phyloP scores from a whole-genome alignment of 1,140 invertebrate species.

The Portunus trituberculatus region DNA sequence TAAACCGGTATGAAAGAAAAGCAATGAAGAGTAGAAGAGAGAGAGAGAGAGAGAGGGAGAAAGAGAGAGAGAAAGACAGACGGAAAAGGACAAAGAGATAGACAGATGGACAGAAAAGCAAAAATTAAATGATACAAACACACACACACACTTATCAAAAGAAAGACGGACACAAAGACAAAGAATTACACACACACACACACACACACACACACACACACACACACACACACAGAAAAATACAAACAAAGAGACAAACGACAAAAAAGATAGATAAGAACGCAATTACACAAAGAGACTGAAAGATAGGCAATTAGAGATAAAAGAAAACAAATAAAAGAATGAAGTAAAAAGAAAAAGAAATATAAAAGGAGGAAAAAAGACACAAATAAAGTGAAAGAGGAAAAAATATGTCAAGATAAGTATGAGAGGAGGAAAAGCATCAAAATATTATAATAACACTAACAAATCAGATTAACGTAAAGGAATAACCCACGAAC shows the following conservation, averaged over 20 bases:
- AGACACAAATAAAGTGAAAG: background rate
- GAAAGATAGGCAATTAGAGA: background rate
- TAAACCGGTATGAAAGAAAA: background rate
- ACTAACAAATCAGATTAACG: no score
- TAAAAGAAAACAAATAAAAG: background rate
- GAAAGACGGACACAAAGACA: no score
- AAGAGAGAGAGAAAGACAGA: slow-evolving; percentile 32
- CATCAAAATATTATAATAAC: background rate
- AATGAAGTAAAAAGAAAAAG: background rate
- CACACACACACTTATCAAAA: no score
- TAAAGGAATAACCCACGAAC: no score
- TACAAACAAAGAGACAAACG: no score
- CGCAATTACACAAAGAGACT: no score
- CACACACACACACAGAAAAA: no score
- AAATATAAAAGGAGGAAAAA: background rate
- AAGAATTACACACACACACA: no score
- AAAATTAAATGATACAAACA: no score
- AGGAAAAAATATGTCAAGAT: background rate
- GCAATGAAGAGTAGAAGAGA: no score
- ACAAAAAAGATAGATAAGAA: no score
- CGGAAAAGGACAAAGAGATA: background rate
- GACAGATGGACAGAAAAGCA: background rate
- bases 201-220: no score
- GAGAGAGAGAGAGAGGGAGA: background rate
- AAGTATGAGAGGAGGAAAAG: background rate